These are phyloP conservation scores for Sebastes umbrosus DNA, from an alignment of 2,797 vertebrate genomes.

Conservation along the genomic window DNA sequence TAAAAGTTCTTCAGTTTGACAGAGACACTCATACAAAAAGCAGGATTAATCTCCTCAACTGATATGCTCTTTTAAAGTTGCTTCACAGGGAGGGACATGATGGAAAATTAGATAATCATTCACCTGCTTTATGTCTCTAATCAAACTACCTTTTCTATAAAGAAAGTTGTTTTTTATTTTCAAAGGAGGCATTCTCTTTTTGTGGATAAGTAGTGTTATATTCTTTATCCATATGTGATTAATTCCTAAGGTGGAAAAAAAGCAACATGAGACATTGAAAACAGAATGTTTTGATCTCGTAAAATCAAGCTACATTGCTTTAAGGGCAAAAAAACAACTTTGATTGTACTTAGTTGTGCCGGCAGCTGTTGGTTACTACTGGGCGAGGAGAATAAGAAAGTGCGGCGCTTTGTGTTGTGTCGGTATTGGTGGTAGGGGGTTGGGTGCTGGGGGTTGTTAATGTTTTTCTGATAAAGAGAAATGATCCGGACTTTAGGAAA, in stretches of 20 bases:
- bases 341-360: constrained; percentile 79
- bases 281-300: constrained; percentile 70
- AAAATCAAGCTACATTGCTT: constrained; percentile 72
- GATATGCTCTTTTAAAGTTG: constrained; percentile 71
- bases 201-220: constrained; percentile 75
- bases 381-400: constrained; percentile 59
- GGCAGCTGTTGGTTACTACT: constrained; percentile 64
- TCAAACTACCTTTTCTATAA: constrained; percentile 30
- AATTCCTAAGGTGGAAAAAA: constrained; percentile 6
- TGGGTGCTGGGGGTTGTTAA: constrained; percentile 71
- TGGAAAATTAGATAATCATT: constrained; percentile 68
- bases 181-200: constrained; percentile 74
- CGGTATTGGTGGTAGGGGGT: constrained; percentile 12
- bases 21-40: constrained; percentile 63
- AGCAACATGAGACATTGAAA: constrained; percentile 50
- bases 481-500: constrained; percentile 85
- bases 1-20: background rate
- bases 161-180: background rate
- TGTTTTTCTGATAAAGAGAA: constrained; percentile 87
- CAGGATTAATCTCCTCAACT: constrained; percentile 67
- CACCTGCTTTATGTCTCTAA: constrained; percentile 75
- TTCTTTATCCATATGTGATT: constrained; percentile 11
- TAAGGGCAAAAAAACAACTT: constrained; percentile 69
- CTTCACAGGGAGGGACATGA: constrained; percentile 67
- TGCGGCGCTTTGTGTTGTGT: constrained; percentile 77